Evolutionary conservation across 2,888 invertebrate genomes (phyloP), one percentile per base, ranked within the genome.

Genomic region (Eupeodes luniger): DNA sequence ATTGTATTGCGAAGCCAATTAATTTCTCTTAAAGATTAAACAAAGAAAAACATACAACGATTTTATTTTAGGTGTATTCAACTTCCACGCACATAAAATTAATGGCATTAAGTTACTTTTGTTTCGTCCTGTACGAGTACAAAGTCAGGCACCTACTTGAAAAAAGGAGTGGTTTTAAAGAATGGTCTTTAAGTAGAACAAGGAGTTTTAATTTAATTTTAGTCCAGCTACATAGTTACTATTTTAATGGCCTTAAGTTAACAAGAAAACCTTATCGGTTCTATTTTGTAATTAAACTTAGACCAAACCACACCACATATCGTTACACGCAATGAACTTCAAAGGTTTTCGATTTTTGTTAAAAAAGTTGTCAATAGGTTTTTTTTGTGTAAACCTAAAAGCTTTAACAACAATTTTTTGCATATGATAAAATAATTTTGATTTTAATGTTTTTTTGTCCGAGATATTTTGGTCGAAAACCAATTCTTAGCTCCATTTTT

Each of bases 241-340:
- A 19, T 64, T 12, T 64, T 64, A 47, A 64, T 64, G 64, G 27
- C 14, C 27, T 47, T 9, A 6, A 62, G n/a, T 62, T 40, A 40
- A 62, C 40, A 11, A 40, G 16, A 2, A n/a, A 34, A 14, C 9
- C 40, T 62, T 62, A 62, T 62, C 62, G 5, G 16, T 6, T 44
- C 40, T 5, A 4, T 11, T 62, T 2, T 59, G 5, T 4, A 59
- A n/a, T 59, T 3, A 14, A 7, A 55, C 4, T 55, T 4, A 2
- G 27, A 55, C 5, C 1, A 55, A 19, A 55, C 11, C 11, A 12
- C 55, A 47, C 47, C 19, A 19, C 19, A 19, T 19, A 19, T 19
- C 47, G 4, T 47, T 47, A 12, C 47, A 27, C 55, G 55, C 27
- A 55, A 5, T 55, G 5, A 2, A 27, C 27, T 27, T 27, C 27